Percentiles rank a stretch among this genome's conserved stretches.
Evolutionary conservation across 2,888 invertebrate species (phyloP).

Genomic region (Polyommatus icarus): DNA sequence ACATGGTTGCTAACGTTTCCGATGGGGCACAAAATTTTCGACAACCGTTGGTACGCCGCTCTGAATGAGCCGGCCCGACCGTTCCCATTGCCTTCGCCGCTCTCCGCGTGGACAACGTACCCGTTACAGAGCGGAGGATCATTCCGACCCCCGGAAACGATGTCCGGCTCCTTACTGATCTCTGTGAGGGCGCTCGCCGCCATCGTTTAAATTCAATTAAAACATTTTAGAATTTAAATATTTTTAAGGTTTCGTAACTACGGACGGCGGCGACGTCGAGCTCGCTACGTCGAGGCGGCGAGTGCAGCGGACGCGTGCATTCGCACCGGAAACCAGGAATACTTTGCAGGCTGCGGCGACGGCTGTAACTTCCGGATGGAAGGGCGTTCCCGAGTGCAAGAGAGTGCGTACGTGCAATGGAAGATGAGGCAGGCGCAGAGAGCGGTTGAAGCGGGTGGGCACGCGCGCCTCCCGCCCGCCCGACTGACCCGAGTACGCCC

Average conservation of each 20-base stretch:
- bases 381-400: slow-evolving; percentile 55
- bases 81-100: not conserved
- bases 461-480: slow-evolving; percentile 56
- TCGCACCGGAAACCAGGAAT: slow-evolving; percentile 51
- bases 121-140: slow-evolving; percentile 17
- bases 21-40: slow-evolving; percentile 42
- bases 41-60: slow-evolving; percentile 45
- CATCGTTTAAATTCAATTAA: slow-evolving; percentile 14
- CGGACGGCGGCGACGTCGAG: not conserved
- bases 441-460: slow-evolving; percentile 50
- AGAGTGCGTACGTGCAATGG: slow-evolving; percentile 51
- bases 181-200: slow-evolving; percentile 26
- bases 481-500: slow-evolving; percentile 48
- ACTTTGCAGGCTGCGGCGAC: slow-evolving; percentile 49
- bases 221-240: not conserved
- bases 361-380: slow-evolving; percentile 44
- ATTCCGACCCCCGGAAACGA: not conserved
- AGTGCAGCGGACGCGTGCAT: slow-evolving; percentile 27
- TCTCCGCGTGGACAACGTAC: not conserved
- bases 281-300: not conserved
- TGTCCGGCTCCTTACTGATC: not conserved
- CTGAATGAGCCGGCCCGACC: slow-evolving; percentile 41
- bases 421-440: slow-evolving; percentile 47
- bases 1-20: slow-evolving; percentile 35
- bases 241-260: not conserved